phyloP scores from a whole-genome alignment of 2,888 invertebrate genomes.

The Gastracanthus pulcherrimus region DNA sequence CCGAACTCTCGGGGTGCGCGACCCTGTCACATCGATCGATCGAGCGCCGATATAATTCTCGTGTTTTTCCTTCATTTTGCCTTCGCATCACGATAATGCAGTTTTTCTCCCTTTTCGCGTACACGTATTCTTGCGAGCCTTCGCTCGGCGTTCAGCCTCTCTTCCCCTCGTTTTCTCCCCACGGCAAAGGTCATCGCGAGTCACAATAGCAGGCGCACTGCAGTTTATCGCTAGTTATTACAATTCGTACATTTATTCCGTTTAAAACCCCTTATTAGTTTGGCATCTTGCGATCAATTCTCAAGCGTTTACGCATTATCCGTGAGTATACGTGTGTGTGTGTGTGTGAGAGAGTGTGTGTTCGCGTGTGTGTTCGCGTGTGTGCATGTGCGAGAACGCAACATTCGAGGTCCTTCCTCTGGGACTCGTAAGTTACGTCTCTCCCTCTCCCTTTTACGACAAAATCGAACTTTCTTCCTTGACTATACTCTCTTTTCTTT shows the following conservation, averaged over 20 bases:
- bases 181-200: too few relatives aligned
- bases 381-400: background rate
- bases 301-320: background rate
- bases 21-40: background rate
- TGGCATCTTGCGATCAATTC: constrained; percentile 24
- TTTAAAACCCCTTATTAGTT: too few relatives aligned
- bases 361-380: background rate
- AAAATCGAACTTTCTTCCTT: constrained; percentile 3
- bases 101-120: background rate
- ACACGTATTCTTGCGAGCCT: background rate
- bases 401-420: too few relatives aligned
- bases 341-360: background rate
- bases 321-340: background rate
- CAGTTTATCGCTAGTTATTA: too few relatives aligned
- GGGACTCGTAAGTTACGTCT: too few relatives aligned
- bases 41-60: background rate
- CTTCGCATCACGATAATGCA: constrained; percentile 7
- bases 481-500: background rate
- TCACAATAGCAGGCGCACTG: too few relatives aligned
- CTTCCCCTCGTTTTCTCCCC: background rate
- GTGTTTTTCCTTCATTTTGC: background rate
- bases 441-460: background rate
- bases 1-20: background rate
- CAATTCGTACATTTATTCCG: too few relatives aligned
- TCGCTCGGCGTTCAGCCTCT: background rate